Conservation (phyloP, 2,888 invertebrate species). For the Dascillus cervinus region DNA sequence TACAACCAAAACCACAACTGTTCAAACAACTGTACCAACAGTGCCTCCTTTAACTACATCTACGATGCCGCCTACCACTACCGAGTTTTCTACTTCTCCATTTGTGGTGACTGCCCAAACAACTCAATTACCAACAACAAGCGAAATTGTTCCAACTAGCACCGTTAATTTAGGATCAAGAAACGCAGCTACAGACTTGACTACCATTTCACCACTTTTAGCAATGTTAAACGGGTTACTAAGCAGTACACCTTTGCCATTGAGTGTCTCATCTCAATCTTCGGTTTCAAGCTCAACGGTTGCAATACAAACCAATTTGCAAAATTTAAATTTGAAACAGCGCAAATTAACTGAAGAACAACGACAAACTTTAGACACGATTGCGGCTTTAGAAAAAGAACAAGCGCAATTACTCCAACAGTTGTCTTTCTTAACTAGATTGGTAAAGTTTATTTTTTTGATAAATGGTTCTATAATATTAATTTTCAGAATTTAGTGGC, state of each 20-base stretch:
- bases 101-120: too few species aligned
- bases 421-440: conserved; percentile 31
- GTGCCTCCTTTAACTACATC: conserved; percentile 9
- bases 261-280: too few species aligned
- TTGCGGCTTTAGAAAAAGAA: conserved; percentile 36
- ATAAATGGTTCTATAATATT: background rate
- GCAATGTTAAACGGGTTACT: too few species aligned
- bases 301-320: background rate
- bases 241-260: too few species aligned
- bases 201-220: conserved; percentile 4
- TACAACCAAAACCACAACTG: conserved; percentile 8
- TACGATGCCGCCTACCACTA: conserved; percentile 5
- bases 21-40: conserved; percentile 9
- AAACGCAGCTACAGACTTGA: conserved; percentile 4
- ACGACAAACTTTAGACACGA: conserved; percentile 33
- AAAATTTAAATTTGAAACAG: conserved; percentile 20
- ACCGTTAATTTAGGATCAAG: conserved; percentile 4
- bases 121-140: conserved; percentile 6
- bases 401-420: conserved; percentile 38
- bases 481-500: conserved; percentile 23
- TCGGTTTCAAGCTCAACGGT: conserved; percentile 1
- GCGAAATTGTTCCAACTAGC: conserved; percentile 1
- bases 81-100: conserved; percentile 3
- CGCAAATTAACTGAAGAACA: conserved; percentile 36
- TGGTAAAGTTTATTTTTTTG: conserved; percentile 23